Conservation (phyloP, 2,797 vertebrate species). For the Onychomys torridus region DNA sequence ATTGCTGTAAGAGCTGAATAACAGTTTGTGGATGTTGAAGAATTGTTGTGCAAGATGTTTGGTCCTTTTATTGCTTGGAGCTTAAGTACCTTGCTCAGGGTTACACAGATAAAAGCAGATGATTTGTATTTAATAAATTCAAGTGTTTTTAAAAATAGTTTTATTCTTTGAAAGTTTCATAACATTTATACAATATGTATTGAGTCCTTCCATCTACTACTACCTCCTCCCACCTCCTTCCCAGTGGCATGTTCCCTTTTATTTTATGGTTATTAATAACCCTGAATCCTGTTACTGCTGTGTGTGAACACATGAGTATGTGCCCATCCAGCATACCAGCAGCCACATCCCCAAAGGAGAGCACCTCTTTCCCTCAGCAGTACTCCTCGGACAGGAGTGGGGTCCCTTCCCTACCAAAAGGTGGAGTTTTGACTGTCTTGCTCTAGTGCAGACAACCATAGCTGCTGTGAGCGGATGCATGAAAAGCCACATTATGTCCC, state of each 20-base stretch:
- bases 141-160: background rate
- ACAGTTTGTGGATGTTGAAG: background rate
- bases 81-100: background rate
- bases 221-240: background rate
- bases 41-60: background rate
- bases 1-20: background rate
- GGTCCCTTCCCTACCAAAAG: background rate
- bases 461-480: background rate
- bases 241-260: background rate
- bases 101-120: background rate
- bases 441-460: background rate
- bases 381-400: background rate
- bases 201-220: background rate
- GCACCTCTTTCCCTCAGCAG: background rate
- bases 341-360: background rate
- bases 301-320: background rate
- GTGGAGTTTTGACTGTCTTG: background rate
- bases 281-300: background rate
- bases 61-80: background rate
- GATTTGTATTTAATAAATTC: conserved; percentile 51
- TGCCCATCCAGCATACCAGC: background rate
- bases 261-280: background rate
- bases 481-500: background rate
- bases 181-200: background rate
- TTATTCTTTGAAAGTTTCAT: background rate